These are phyloP conservation scores for Sinocyclocheilus anshuiensis DNA, from an alignment of 2,113 vertebrate species.

Conservation along the genomic window DNA sequence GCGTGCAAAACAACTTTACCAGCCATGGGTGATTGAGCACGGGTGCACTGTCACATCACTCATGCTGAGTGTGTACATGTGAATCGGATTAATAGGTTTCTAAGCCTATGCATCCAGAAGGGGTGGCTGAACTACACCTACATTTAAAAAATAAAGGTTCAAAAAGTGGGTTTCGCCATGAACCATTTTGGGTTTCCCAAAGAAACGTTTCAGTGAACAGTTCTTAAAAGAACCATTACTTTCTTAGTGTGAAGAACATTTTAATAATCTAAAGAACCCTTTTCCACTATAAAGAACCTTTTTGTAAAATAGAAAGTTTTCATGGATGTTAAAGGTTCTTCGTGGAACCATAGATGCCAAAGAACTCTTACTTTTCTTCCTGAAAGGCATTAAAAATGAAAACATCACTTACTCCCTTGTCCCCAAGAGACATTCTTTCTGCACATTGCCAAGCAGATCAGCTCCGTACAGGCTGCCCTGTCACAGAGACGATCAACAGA, in stretches of 20 bases:
- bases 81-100: slow-evolving; percentile 32
- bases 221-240: too few species aligned
- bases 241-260: too few species aligned
- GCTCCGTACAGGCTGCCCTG: slow-evolving; percentile 11
- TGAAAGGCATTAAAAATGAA: neutral
- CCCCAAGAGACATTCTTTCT: slow-evolving; percentile 4
- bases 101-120: neutral
- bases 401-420: neutral
- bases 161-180: too few species aligned
- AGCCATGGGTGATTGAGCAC: slow-evolving; percentile 14
- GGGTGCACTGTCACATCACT: slow-evolving; percentile 11
- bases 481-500: slow-evolving; percentile 8
- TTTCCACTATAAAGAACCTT: too few species aligned
- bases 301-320: too few species aligned
- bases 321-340: too few species aligned
- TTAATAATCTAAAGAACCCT: too few species aligned
- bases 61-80: neutral
- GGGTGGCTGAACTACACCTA: neutral
- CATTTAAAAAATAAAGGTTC: too few species aligned
- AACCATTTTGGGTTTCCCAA: too few species aligned
- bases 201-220: too few species aligned
- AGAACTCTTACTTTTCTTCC: neutral
- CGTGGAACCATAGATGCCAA: too few species aligned
- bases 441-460: neutral
- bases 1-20: slow-evolving; percentile 18